phyloP scores from a whole-genome alignment of 37 sponge, comb jelly and placozoan species.

The Corticium candelabrum region DNA sequence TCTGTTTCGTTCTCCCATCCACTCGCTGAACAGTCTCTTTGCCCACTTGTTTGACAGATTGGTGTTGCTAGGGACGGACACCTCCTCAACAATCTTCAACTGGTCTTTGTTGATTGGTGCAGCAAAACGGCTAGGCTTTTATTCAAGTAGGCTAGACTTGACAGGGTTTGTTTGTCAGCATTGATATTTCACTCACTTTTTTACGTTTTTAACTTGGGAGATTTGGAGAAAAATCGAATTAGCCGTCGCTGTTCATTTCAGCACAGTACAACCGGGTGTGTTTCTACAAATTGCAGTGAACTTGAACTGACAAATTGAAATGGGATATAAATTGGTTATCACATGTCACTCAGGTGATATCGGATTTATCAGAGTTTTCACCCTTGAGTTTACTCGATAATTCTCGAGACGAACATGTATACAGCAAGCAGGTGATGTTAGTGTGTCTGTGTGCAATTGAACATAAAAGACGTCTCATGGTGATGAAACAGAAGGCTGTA shows the following conservation, averaged over 20 bases:
- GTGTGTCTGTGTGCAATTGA: too few species aligned
- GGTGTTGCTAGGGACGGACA: background rate
- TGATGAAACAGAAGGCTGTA: too few species aligned
- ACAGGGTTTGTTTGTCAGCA: too few species aligned
- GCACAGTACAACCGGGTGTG: too few species aligned
- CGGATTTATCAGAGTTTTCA: background rate
- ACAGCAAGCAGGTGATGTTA: too few species aligned
- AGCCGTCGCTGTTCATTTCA: background rate
- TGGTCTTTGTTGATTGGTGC: too few species aligned
- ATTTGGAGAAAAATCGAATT: background rate
- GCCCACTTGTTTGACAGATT: background rate
- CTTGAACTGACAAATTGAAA: background rate
- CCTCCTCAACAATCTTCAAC: too few species aligned
- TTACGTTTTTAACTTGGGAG: background rate
- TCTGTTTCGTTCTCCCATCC: background rate
- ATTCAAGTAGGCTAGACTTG: too few species aligned
- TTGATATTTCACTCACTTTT: too few species aligned
- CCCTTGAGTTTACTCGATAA: background rate
- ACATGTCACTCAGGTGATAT: background rate
- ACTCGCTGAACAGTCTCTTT: background rate
- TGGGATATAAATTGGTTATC: background rate
- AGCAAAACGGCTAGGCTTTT: too few species aligned
- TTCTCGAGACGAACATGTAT: too few species aligned
- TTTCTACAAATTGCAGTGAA: background rate
- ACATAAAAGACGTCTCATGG: too few species aligned